These are phyloP conservation scores for Branchipolynoe longqiensis DNA, from an alignment of 2,888 invertebrate species.

Conservation along the genomic window DNA sequence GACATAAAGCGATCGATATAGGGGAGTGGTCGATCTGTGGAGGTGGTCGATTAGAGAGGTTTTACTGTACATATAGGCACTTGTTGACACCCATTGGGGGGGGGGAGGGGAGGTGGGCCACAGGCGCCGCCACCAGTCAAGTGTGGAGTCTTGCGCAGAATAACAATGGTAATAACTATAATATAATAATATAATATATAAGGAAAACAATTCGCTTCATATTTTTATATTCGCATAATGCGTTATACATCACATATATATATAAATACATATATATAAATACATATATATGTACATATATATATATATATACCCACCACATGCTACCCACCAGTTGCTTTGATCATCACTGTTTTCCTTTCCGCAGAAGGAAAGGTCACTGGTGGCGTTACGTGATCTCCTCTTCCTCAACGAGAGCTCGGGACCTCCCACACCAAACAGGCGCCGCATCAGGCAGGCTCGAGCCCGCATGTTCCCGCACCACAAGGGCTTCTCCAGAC, in stretches of 20 bases:
- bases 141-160: too few species aligned
- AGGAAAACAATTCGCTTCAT: not conserved
- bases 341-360: not conserved
- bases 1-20: too few species aligned
- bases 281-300: not conserved
- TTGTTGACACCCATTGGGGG: too few species aligned
- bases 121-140: too few species aligned
- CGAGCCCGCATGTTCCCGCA: slow-evolving; percentile 11
- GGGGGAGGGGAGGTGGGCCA: too few species aligned
- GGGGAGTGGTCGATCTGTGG: too few species aligned
- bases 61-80: too few species aligned
- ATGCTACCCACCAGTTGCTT: too few species aligned
- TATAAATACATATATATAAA: not conserved
- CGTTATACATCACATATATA: not conserved
- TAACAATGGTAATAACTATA: too few species aligned
- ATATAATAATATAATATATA: too few species aligned
- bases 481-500: not conserved
- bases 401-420: slow-evolving; percentile 21
- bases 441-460: slow-evolving; percentile 8
- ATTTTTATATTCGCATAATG: not conserved
- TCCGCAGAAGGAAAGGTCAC: not conserved
- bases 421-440: slow-evolving; percentile 5
- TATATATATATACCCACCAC: too few species aligned
- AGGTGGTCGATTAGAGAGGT: too few species aligned
- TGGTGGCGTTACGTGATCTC: not conserved